Percentiles rank a stretch among this genome's conserved stretches.
These are phyloP conservation scores for Xenopus laevis DNA, from an alignment of 2,113 vertebrate genomes.

Conservation along the genomic window DNA sequence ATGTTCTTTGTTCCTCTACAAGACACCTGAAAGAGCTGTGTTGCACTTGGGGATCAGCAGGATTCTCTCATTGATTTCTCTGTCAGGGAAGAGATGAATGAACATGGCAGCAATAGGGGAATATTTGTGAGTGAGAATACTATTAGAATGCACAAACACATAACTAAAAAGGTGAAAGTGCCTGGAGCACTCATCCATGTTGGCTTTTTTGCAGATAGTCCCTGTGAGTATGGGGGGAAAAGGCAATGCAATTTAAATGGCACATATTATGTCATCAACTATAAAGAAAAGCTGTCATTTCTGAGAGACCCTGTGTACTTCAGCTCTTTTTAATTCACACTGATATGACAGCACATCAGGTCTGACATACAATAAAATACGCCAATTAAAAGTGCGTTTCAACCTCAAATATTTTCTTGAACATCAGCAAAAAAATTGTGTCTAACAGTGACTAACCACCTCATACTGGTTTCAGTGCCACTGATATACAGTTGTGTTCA, in stretches of 20 bases:
- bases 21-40: slow-evolving; percentile 7
- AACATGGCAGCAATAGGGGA: background rate
- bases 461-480: too few species aligned
- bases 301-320: background rate
- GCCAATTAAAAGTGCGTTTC: too few species aligned
- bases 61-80: slow-evolving; percentile 18
- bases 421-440: too few species aligned
- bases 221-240: background rate
- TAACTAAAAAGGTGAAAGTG: background rate
- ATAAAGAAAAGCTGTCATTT: background rate
- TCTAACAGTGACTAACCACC: too few species aligned
- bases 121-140: background rate
- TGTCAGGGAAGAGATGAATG: slow-evolving; percentile 15
- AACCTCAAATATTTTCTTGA: too few species aligned
- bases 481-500: too few species aligned
- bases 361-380: too few species aligned
- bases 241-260: background rate
- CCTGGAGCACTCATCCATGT: background rate
- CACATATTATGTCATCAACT: background rate
- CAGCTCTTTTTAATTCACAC: too few species aligned
- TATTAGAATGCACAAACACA: background rate
- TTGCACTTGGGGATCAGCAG: slow-evolving; percentile 20
- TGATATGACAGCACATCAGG: too few species aligned
- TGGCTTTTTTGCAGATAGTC: background rate
- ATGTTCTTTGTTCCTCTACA: slow-evolving; percentile 1